Base-by-base conservation (phyloP, 2,797 vertebrate genomes). In the Cirrhinus mrigala region DNA sequence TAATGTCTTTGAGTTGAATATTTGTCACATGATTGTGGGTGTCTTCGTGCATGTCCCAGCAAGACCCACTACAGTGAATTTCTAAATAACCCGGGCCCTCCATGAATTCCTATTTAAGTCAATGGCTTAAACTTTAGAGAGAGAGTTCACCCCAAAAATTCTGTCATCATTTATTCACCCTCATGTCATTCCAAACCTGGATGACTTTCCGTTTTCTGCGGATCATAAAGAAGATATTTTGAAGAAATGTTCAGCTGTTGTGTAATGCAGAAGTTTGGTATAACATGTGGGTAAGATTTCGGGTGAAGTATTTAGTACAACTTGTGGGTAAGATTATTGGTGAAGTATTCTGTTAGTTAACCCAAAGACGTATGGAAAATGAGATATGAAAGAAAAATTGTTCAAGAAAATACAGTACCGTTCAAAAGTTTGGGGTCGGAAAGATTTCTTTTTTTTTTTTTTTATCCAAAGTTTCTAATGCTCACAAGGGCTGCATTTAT, bases 21-120 rank as follows among this genome's bases (percentile, higher is more conserved):
- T 6, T 52, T 74, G 71, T 74, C 56, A 82, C 58, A 16, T 74
- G 56, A 75, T 83, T 64, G 58, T 40, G 71, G 81, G 71, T 83
- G 73, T 33, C 20, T 48, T n/a, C 56, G 3, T 82, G 70, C 81
- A 74, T 74, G 70, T 83, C 71, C 22, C 58, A 75, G 46, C 56
- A 76, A 29, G 44, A 14, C 3, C 58, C 58, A 29, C 24, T 20
- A 24, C 46, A 66, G 8, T 24, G 6, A 20, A 60, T 83, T 64
- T 66, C 44, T 52, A 46, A 37, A 64, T 50, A 73, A 60, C 18
- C 54, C 18, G 10, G 20, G 29, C 22, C 11, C n/a, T 81, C 50
- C 68, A 22, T 46, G 27, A 27, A 15, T 22, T n/a, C 9, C 16
- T 81, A 9, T 54, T 70, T 77, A 3, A 56, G 50, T 37, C 18